phyloP scores from a whole-genome alignment of 2,797 vertebrate species.

The Carapus acus region DNA sequence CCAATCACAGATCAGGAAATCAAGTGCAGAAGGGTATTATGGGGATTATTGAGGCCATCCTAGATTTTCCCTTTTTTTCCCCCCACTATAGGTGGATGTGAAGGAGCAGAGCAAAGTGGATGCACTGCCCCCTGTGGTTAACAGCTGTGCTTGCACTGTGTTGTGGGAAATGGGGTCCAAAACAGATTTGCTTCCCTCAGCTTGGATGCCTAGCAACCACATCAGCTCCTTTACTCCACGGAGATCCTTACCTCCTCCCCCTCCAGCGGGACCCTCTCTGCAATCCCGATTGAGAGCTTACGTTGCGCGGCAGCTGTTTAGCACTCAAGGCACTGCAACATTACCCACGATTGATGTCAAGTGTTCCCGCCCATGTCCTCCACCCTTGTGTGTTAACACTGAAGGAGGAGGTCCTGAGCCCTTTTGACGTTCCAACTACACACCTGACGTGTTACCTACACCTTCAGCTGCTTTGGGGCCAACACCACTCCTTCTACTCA shows the following conservation, averaged over 20 bases:
- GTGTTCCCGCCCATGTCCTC: conserved; percentile 30
- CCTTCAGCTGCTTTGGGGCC: conserved; percentile 6
- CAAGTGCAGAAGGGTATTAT: conserved; percentile 73
- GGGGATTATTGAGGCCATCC: conserved; percentile 75
- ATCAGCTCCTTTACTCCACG: conserved; percentile 52
- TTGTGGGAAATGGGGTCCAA: conserved; percentile 44
- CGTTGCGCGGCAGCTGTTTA: conserved; percentile 41
- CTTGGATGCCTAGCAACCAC: conserved; percentile 66
- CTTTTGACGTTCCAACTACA: conserved; percentile 20
- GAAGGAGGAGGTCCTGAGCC: conserved; percentile 27
- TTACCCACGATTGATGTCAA: conserved; percentile 40
- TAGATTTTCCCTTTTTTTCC: conserved; percentile 42
- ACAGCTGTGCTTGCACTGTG: conserved; percentile 46
- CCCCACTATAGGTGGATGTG: conserved; percentile 26
- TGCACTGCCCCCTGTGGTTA: conserved; percentile 61
- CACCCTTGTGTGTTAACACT: conserved; percentile 38
- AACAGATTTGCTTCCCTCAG: conserved; percentile 55
- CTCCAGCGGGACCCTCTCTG: conserved; percentile 45
- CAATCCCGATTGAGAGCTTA: conserved; percentile 53
- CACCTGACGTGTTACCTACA: conserved; percentile 34
- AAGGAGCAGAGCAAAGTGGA: conserved; percentile 11
- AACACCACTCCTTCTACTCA: conserved; percentile 3
- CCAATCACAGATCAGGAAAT: conserved; percentile 71
- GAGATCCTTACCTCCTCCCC: conserved; percentile 34
- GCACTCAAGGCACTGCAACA: conserved; percentile 27